phyloP scores from a whole-genome alignment of 2,888 invertebrate species.

The Eumacrocentrus americanus region DNA sequence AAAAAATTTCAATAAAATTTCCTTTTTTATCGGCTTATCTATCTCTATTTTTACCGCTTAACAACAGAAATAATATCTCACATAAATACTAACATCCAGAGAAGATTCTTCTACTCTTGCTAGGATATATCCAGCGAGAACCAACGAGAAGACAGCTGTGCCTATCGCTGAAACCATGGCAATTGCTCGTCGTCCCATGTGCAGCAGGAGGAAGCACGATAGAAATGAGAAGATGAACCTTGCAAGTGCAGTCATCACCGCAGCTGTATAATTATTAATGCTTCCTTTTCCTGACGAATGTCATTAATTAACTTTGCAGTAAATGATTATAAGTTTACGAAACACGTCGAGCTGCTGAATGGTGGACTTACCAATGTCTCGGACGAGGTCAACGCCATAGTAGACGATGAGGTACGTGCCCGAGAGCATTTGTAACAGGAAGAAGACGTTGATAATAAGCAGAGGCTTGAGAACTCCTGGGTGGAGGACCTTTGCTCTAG shows the following conservation, averaged over 20 bases:
- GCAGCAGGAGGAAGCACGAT: constrained; percentile 71
- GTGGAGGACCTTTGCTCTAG: constrained; percentile 61
- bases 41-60: background rate
- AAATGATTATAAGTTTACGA: background rate
- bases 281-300: constrained; percentile 55
- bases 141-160: constrained; percentile 70
- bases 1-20: background rate
- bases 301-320: constrained; percentile 45
- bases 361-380: constrained; percentile 61
- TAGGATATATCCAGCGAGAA: constrained; percentile 65
- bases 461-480: constrained; percentile 75
- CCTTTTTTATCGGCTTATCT: background rate
- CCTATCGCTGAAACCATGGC: constrained; percentile 73
- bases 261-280: constrained; percentile 66
- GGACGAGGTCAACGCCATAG: constrained; percentile 77
- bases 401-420: constrained; percentile 81
- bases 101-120: constrained; percentile 54
- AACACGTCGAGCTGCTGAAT: background rate
- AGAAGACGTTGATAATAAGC: constrained; percentile 75
- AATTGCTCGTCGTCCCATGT: constrained; percentile 70
- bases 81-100: constrained; percentile 45
- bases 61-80: background rate
- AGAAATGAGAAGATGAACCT: constrained; percentile 70
- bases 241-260: constrained; percentile 73
- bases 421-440: constrained; percentile 74